A percentile compares a stretch with the other conserved stretches of the same genome.
These are phyloP conservation scores for Tinamus major DNA, from an alignment of 2,797 vertebrate species.

Conservation along the genomic window DNA sequence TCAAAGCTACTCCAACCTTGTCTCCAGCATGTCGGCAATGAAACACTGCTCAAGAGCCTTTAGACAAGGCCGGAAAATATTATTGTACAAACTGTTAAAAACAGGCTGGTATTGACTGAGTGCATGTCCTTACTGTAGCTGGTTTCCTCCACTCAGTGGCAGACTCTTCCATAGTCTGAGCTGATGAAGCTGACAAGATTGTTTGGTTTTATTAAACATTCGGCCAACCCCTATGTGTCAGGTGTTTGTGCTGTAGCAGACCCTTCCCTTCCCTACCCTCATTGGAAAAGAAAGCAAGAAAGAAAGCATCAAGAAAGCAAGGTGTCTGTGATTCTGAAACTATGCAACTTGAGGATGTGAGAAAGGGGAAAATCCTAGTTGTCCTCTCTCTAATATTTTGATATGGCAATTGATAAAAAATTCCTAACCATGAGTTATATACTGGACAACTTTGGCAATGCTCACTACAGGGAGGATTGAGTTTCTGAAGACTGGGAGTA, in stretches of 20 bases:
- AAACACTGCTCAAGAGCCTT: neutral
- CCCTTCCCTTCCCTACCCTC: neutral
- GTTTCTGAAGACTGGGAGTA: neutral
- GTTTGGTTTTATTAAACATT: neutral
- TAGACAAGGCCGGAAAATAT: conserved; percentile 22
- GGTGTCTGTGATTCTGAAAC: neutral
- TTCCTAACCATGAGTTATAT: neutral
- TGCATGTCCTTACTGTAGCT: neutral
- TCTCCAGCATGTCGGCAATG: neutral
- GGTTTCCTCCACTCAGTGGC: neutral
- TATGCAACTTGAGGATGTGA: neutral
- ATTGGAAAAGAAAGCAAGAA: too few species aligned
- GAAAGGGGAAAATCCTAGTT: neutral
- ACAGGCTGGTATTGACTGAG: neutral
- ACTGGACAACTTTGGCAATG: neutral
- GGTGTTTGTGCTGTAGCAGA: neutral
- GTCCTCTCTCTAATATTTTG: neutral
- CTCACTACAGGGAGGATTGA: neutral
- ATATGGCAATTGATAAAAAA: neutral
- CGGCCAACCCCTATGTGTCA: neutral
- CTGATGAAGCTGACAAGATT: neutral
- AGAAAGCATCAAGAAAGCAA: neutral
- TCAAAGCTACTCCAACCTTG: neutral
- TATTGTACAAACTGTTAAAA: conserved; percentile 36
- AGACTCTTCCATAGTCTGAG: neutral